These are phyloP conservation scores for Ceramica pisi DNA, from an alignment of 2,888 invertebrate species.

Conservation along the genomic window DNA sequence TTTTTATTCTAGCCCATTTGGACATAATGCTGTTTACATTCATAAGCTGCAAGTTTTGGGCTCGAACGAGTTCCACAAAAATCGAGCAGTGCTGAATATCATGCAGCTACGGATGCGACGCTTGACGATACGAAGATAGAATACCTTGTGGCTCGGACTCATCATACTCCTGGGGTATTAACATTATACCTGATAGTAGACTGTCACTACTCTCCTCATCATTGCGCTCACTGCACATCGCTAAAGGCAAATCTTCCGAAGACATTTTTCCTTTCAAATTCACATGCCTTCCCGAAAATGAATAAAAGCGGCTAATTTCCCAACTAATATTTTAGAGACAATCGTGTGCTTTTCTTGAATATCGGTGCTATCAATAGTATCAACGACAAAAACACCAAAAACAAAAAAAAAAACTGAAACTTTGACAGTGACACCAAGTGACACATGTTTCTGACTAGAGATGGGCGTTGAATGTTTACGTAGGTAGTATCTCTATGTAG, in stretches of 20 bases:
- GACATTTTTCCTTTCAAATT: conserved; percentile 30
- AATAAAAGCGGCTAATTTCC: not conserved
- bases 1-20: too few relatives aligned
- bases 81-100: not conserved
- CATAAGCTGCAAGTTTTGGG: not conserved
- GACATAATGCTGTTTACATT: not conserved
- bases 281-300: not conserved
- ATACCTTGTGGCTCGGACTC: conserved; percentile 32
- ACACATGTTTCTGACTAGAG: too few relatives aligned
- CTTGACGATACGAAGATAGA: conserved; percentile 11
- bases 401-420: too few relatives aligned
- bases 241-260: conserved; percentile 12
- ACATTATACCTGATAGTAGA: conserved; percentile 38
- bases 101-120: not conserved
- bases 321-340: not conserved
- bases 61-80: not conserved
- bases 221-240: conserved; percentile 14
- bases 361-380: too few relatives aligned
- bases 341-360: too few relatives aligned
- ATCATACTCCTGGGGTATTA: conserved; percentile 24
- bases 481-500: too few relatives aligned
- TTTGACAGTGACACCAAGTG: too few relatives aligned
- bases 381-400: too few relatives aligned
- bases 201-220: conserved; percentile 1
- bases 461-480: too few relatives aligned